phyloP scores from a whole-genome alignment of 2,113 vertebrate species.

The rat (Rattus norvegicus) region GRCr8 NC_086026.1:96995001-96995500 shows the following conservation, averaged over 20 bases:
- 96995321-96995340: neutral
- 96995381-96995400: neutral
- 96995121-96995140: constrained; percentile 20
- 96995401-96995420: neutral
- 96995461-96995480: too few relatives aligned
- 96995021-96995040: neutral
- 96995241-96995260: neutral
- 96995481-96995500: neutral
- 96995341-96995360: neutral
- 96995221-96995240: neutral
- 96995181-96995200: neutral
- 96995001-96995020: neutral
- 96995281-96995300: neutral
- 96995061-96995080: neutral
- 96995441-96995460: neutral
- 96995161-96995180: neutral
- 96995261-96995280: neutral
- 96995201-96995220: constrained; percentile 40
- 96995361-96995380: neutral
- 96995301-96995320: neutral
- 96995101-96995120: neutral
- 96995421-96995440: neutral
- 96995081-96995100: neutral
- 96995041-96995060: neutral
- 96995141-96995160: neutral